Percentiles rank a stretch among this genome's conserved stretches.
phyloP scores from a whole-genome alignment of 2,888 invertebrate species.

The Leucophenga montana region DNA sequence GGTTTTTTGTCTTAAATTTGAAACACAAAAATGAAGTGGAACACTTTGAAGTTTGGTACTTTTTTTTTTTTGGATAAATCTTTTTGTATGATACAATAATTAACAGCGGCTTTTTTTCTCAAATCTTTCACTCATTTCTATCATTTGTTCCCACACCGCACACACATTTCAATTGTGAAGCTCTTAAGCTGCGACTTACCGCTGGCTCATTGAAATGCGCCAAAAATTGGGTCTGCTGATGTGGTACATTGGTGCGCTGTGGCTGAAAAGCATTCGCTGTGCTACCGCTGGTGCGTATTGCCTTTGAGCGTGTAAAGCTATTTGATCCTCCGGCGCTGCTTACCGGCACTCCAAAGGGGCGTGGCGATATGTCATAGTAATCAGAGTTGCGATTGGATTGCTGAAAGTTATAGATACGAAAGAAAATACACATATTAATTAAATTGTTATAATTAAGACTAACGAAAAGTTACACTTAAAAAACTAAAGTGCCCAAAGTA shows the following conservation, averaged over 20 bases:
- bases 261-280: slow-evolving; percentile 38
- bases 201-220: slow-evolving; percentile 70
- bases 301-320: slow-evolving; percentile 66
- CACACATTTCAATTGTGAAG: neutral
- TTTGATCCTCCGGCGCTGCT: slow-evolving; percentile 43
- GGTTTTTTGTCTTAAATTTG: neutral
- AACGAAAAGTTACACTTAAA: no score
- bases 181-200: slow-evolving; percentile 58
- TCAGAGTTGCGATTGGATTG: slow-evolving; percentile 70
- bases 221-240: slow-evolving; percentile 72
- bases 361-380: slow-evolving; percentile 72
- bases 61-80: slow-evolving; percentile 32
- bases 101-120: slow-evolving; percentile 3
- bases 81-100: slow-evolving; percentile 53
- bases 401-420: slow-evolving; percentile 46
- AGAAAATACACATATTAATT: slow-evolving; percentile 29
- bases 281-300: slow-evolving; percentile 61
- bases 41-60: slow-evolving; percentile 32
- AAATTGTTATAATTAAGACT: slow-evolving; percentile 36
- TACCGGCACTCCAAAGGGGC: slow-evolving; percentile 70
- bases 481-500: no score
- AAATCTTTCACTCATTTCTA: slow-evolving; percentile 18
- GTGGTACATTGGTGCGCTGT: slow-evolving; percentile 70
- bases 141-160: no score
- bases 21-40: no score